Percentiles rank a stretch among this genome's conserved stretches.
phyloP scores from a whole-genome alignment of 64 coral and sea anemone species.

The Exaiptasia diaphana region DNA sequence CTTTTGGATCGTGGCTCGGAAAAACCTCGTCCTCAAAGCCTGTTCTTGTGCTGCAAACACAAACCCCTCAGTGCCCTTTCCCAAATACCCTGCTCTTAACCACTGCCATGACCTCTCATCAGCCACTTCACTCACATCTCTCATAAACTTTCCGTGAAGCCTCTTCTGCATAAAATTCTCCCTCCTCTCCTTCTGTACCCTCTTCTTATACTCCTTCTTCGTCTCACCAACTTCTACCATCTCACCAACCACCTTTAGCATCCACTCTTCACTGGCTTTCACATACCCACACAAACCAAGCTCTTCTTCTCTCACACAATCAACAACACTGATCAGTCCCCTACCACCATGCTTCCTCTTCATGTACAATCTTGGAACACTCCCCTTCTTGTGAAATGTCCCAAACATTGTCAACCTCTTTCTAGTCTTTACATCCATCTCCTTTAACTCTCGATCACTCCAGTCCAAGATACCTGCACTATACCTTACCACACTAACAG shows the following conservation, averaged over 20 bases:
- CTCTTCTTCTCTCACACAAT: background rate
- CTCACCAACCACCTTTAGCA: background rate
- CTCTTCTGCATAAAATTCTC: too few relatives aligned
- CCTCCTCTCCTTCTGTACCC: too few relatives aligned
- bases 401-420: background rate
- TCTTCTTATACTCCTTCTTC: too few relatives aligned
- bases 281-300: background rate
- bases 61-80: too few relatives aligned
- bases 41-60: too few relatives aligned
- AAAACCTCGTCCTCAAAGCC: too few relatives aligned
- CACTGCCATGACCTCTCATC: too few relatives aligned
- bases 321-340: background rate
- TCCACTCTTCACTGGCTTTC: background rate
- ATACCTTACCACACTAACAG: conserved; percentile 1
- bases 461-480: background rate
- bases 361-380: background rate
- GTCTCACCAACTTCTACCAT: too few relatives aligned
- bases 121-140: too few relatives aligned
- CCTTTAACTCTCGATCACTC: background rate
- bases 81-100: too few relatives aligned
- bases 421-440: background rate
- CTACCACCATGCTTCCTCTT: background rate
- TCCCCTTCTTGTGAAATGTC: background rate
- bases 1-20: too few relatives aligned
- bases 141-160: too few relatives aligned